A percentile compares a stretch with the other conserved stretches of the same genome.
Conservation (phyloP, 92 coral and sea anemone genomes). For the Epizoanthus illoricatus region DNA sequence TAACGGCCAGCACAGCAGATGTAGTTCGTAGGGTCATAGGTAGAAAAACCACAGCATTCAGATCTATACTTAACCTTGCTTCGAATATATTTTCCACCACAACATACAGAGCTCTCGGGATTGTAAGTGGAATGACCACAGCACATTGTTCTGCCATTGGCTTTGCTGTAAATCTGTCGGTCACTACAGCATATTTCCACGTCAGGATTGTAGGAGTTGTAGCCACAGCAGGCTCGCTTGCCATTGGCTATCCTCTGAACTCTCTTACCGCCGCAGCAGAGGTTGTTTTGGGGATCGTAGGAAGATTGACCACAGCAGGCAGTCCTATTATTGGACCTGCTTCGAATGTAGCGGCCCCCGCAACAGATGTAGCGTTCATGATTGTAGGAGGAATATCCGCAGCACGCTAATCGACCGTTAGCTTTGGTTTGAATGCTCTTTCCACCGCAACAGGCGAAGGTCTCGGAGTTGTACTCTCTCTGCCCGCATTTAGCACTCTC, state of each 20-base stretch:
- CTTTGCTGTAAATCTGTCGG: neutral
- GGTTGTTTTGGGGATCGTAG: too few species aligned
- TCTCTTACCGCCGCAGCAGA: neutral
- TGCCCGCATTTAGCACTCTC: constrained; percentile 20
- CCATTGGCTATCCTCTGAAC: constrained; percentile 6
- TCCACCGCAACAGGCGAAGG: constrained; percentile 1
- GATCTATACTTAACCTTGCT: too few species aligned
- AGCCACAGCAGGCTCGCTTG: neutral
- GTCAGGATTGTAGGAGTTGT: too few species aligned
- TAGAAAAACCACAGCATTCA: neutral
- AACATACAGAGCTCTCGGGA: neutral
- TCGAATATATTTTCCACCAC: neutral
- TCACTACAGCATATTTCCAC: too few species aligned
- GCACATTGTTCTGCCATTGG: neutral
- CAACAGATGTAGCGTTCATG: neutral
- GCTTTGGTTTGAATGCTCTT: neutral
- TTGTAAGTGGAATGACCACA: constrained; percentile 7
- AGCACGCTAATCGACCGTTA: neutral
- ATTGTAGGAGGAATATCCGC: neutral
- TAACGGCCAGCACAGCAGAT: constrained; percentile 6
- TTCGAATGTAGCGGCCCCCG: neutral
- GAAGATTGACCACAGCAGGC: constrained; percentile 7
- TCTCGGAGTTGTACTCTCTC: constrained; percentile 2
- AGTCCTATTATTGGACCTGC: neutral
- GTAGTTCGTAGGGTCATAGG: neutral